Percentiles rank a stretch among this genome's conserved stretches.
Conservation (phyloP, 1,140 invertebrate genomes). For the Myzus persicae region DNA sequence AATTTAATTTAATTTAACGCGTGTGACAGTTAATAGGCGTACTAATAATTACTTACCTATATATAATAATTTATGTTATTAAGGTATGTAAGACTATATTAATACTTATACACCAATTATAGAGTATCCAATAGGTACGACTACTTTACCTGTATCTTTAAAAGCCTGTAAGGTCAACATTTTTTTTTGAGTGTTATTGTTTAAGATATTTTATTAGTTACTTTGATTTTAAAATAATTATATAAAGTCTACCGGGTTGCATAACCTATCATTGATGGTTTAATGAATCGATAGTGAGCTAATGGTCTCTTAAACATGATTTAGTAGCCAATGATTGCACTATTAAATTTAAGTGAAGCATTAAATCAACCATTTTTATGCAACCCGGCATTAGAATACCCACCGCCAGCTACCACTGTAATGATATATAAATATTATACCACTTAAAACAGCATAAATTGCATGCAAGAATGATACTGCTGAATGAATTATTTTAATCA, state of each 20-base stretch:
- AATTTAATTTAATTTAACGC: neutral
- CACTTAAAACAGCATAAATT: neutral
- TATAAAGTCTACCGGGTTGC: neutral
- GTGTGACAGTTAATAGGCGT: neutral
- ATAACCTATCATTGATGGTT: neutral
- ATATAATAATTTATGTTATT: no score
- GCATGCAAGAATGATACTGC: neutral
- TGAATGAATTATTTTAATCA: conserved; percentile 19
- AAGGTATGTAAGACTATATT: no score
- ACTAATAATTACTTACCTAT: neutral
- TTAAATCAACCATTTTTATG: neutral
- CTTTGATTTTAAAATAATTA: neutral
- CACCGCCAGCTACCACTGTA: no score
- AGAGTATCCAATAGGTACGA: no score
- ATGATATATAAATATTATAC: conserved; percentile 11
- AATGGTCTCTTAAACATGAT: neutral
- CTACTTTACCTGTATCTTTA: no score
- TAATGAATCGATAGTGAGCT: neutral
- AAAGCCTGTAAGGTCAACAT: neutral
- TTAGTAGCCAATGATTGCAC: neutral
- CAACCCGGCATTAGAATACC: neutral
- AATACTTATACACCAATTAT: no score
- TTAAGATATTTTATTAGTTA: neutral
- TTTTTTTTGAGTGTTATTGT: neutral
- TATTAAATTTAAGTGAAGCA: neutral